phyloP scores from a whole-genome alignment of 2,797 vertebrate species.

The Psittacula derbiana region DNA sequence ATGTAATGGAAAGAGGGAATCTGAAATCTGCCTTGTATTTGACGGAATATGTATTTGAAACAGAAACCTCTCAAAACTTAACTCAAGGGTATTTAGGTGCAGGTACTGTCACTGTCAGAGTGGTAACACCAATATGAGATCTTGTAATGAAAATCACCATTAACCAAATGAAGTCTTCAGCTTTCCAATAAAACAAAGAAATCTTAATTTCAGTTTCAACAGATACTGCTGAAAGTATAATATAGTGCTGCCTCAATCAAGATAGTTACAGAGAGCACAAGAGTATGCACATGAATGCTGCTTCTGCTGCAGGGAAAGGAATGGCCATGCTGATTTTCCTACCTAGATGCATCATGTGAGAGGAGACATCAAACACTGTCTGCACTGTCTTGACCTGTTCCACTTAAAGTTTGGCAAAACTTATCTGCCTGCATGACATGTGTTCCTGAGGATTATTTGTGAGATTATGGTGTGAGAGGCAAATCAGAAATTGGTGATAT shows the following conservation, averaged over 20 bases:
- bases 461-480: not conserved
- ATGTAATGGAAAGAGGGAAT: not conserved
- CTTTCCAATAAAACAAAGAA: not conserved
- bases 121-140: not conserved
- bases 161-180: not conserved
- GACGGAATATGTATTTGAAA: not conserved
- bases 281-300: accelerated
- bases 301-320: not conserved
- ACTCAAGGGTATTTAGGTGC: not conserved
- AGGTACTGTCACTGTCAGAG: not conserved
- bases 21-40: not conserved
- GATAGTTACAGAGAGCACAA: not conserved
- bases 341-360: not conserved
- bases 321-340: not conserved
- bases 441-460: not conserved
- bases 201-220: not conserved
- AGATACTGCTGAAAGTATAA: not conserved
- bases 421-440: not conserved
- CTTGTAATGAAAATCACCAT: not conserved
- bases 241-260: not conserved
- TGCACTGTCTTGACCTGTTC: not conserved
- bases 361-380: not conserved
- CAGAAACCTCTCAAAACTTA: not conserved
- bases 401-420: not conserved
- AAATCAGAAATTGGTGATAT: not conserved